Conservation (phyloP, 1,140 invertebrate genomes). For the Chymomyza costata region DNA sequence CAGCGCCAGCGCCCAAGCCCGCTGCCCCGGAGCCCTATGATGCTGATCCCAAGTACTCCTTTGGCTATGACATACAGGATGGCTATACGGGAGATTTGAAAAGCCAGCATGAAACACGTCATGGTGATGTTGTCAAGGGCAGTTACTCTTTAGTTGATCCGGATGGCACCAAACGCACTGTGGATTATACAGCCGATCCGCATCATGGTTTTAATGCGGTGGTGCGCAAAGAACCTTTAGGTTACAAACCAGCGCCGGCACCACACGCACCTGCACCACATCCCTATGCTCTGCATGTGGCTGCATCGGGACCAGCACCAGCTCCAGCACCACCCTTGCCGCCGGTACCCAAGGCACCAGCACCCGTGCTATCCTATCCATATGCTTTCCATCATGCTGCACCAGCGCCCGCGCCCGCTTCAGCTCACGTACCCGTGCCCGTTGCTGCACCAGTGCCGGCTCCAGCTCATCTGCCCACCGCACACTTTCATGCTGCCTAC, state of each 20-base stretch:
- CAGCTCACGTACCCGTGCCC: slow-evolving; percentile 30
- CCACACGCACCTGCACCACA: slow-evolving; percentile 36
- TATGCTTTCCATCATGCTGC: slow-evolving; percentile 29
- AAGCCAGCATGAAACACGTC: slow-evolving; percentile 78
- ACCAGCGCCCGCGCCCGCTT: slow-evolving; percentile 30
- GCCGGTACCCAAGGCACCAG: slow-evolving; percentile 45
- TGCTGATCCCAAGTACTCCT: slow-evolving; percentile 78
- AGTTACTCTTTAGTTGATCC: slow-evolving; percentile 81
- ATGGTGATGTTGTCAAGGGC: slow-evolving; percentile 81
- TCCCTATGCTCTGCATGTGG: slow-evolving; percentile 14
- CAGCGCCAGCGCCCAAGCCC: slow-evolving; percentile 42
- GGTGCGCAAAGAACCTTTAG: slow-evolving; percentile 75
- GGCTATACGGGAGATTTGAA: slow-evolving; percentile 79
- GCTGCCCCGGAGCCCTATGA: slow-evolving; percentile 77
- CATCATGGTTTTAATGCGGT: slow-evolving; percentile 76
- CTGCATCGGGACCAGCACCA: slow-evolving; percentile 48
- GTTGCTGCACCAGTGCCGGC: slow-evolving; percentile 38
- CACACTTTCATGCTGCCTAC: slow-evolving; percentile 64
- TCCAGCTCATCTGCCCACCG: slow-evolving; percentile 34
- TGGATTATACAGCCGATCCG: slow-evolving; percentile 81
- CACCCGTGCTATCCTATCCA: slow-evolving; percentile 49
- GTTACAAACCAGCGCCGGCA: slow-evolving; percentile 58
- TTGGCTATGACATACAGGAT: slow-evolving; percentile 79
- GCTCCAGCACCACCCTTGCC: slow-evolving; percentile 49
- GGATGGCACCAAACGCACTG: slow-evolving; percentile 80